These are phyloP conservation scores for Rallus crepitans DNA, from an alignment of 2,797 vertebrate genomes.

Conservation along the genomic window DNA sequence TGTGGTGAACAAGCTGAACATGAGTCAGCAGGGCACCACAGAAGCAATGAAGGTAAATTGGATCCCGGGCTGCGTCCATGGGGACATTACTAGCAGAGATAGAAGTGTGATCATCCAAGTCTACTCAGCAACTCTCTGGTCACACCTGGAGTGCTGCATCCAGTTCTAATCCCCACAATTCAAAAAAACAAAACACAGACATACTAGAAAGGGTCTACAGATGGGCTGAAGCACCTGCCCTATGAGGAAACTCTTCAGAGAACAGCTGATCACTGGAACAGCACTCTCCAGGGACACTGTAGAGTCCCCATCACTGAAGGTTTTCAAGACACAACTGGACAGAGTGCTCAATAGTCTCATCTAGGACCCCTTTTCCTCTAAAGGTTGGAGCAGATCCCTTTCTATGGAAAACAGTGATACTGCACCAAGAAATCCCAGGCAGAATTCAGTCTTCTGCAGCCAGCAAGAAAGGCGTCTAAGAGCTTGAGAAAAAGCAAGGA, in stretches of 20 bases:
- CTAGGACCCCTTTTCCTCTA: not conserved
- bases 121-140: not conserved
- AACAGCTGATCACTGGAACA: not conserved
- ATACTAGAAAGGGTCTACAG: not conserved
- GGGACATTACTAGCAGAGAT: not conserved
- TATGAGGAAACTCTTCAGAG: not conserved
- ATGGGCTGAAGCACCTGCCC: not conserved
- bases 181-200: not conserved
- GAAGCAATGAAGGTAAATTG: not conserved
- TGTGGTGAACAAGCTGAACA: not conserved
- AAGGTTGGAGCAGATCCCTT: not conserved
- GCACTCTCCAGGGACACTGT: accelerated
- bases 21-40: no score
- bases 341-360: not conserved
- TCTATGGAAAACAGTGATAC: not conserved
- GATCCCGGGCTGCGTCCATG: not conserved
- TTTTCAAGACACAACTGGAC: not conserved
- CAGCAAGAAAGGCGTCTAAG: not conserved
- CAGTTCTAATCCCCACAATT: not conserved
- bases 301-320: not conserved
- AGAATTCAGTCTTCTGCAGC: not conserved
- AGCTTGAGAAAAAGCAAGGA: not conserved
- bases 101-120: not conserved
- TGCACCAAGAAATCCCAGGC: not conserved
- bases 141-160: not conserved